Evolutionary conservation across 2,113 vertebrate species (phyloP).

Genomic region (Lophochroa leadbeateri): DNA sequence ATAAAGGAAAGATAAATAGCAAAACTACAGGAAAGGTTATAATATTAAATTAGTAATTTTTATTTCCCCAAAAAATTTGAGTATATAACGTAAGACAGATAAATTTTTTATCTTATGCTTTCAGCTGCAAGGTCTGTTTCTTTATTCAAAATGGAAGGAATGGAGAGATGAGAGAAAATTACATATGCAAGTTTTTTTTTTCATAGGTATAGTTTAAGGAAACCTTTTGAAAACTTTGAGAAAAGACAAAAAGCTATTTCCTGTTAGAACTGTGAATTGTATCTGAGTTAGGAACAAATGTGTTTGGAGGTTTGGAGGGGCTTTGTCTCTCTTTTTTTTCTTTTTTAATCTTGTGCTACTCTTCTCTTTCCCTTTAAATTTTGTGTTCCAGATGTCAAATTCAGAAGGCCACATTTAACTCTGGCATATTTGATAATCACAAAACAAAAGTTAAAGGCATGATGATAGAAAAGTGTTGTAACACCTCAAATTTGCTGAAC

Average conservation of each 20-base stretch:
- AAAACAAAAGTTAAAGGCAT: neutral
- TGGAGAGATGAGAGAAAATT: neutral
- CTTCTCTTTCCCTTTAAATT: neutral
- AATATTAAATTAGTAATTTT: neutral
- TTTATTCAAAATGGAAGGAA: neutral
- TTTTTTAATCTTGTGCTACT: neutral
- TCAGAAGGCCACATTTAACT: neutral
- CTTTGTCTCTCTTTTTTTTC: neutral
- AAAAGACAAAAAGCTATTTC: neutral
- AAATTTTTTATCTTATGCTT: neutral
- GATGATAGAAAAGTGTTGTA: neutral
- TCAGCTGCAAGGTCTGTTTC: neutral
- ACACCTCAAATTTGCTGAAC: neutral
- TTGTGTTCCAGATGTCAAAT: neutral
- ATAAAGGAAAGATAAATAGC: neutral
- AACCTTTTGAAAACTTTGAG: neutral
- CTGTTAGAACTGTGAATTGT: neutral
- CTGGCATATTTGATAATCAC: neutral
- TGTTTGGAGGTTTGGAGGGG: accelerated
- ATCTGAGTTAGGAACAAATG: neutral
- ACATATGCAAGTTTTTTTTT: neutral
- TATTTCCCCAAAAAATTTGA: neutral
- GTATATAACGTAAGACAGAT: accelerated
- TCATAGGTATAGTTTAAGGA: neutral
- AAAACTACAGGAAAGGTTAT: neutral